phyloP scores from a whole-genome alignment of 92 coral and sea anemone species.

The Plumapathes pennacea region DNA sequence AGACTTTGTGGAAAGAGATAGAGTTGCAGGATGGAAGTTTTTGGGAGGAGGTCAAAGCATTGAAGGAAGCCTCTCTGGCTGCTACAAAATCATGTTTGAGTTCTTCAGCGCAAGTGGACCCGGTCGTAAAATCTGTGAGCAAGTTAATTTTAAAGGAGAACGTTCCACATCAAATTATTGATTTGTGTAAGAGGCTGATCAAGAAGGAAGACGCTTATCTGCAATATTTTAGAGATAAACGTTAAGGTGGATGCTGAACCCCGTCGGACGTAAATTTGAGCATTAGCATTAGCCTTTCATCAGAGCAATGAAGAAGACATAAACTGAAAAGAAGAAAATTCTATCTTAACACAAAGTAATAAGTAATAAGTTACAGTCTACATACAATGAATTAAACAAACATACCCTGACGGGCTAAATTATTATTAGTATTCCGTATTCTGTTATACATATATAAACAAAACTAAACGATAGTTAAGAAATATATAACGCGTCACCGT shows the following conservation, averaged over 20 bases:
- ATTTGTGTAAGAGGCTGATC: slow-evolving; percentile 12
- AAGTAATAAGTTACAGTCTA: no score
- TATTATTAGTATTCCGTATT: no score
- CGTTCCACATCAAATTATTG: background rate
- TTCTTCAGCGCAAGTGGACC: slow-evolving; percentile 26
- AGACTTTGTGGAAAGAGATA: slow-evolving; percentile 28
- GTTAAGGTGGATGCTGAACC: background rate
- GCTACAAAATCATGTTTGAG: slow-evolving; percentile 6
- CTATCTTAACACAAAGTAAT: no score
- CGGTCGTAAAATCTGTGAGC: background rate
- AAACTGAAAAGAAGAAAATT: no score
- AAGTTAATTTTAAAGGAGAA: slow-evolving; percentile 13
- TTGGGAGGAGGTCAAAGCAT: slow-evolving; percentile 26
- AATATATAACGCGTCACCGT: no score
- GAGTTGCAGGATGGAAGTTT: slow-evolving; percentile 18
- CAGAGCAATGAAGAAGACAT: no score
- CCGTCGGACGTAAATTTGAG: no score
- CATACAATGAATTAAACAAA: no score
- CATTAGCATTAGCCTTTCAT: no score
- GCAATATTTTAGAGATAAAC: slow-evolving; percentile 8
- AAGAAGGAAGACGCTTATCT: slow-evolving; percentile 17
- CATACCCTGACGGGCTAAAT: no score
- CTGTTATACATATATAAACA: no score
- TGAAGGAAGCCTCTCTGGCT: slow-evolving; percentile 6
- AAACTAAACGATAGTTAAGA: no score